Evolutionary conservation across 23 tunicate species (phyloP).

Genomic region (Ciona savignyi): DNA sequence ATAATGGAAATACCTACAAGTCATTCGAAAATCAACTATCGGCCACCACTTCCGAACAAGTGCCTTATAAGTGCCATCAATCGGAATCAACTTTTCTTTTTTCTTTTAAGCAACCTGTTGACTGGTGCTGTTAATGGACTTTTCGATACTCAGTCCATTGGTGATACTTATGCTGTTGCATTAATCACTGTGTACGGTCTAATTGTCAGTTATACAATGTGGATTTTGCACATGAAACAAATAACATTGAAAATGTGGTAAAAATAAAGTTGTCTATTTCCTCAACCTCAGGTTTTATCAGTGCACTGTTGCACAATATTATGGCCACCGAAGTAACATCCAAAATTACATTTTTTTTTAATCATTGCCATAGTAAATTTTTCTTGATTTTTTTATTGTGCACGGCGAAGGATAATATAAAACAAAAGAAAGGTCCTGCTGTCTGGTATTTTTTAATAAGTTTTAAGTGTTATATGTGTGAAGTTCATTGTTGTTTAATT

Average conservation of each 20-base stretch:
- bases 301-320: too few relatives aligned
- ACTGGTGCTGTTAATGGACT: slow-evolving; percentile 45
- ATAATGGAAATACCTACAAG: slow-evolving; percentile 1
- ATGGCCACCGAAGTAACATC: too few relatives aligned
- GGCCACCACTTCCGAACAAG: slow-evolving; percentile 23
- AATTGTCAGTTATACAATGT: slow-evolving; percentile 11
- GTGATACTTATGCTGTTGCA: slow-evolving; percentile 8
- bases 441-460: too few relatives aligned
- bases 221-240: slow-evolving; percentile 46
- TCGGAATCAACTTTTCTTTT: slow-evolving; percentile 60
- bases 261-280: too few relatives aligned
- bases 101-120: slow-evolving; percentile 36
- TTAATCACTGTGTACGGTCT: slow-evolving; percentile 24
- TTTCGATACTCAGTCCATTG: slow-evolving; percentile 28
- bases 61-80: slow-evolving; percentile 52
- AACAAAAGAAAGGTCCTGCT: too few relatives aligned
- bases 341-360: too few relatives aligned
- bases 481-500: too few relatives aligned
- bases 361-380: too few relatives aligned
- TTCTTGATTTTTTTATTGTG: too few relatives aligned
- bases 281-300: too few relatives aligned
- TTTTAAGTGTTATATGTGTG: too few relatives aligned
- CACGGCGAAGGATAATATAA: too few relatives aligned
- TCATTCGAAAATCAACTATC: slow-evolving; percentile 11
- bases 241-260: slow-evolving; percentile 56